These are phyloP conservation scores for Pachyramphus minor DNA, from an alignment of 2,113 vertebrate species.

Conservation along the genomic window DNA sequence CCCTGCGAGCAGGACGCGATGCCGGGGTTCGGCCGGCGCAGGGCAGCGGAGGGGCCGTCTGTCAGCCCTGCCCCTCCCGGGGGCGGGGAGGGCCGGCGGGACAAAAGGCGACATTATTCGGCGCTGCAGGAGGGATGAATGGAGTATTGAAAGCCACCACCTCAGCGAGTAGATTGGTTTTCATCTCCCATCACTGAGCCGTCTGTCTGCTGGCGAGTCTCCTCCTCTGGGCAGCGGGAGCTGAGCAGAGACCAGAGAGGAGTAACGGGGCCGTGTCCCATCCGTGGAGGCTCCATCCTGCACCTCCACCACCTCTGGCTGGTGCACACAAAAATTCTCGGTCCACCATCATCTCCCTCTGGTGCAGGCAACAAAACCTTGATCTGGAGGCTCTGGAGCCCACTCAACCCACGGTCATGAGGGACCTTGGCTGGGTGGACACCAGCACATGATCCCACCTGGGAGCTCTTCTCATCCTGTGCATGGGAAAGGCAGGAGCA, in stretches of 20 bases:
- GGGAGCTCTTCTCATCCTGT: not conserved
- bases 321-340: not conserved
- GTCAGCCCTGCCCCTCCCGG: conserved; percentile 78
- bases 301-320: not conserved
- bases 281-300: not conserved
- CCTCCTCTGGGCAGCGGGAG: not conserved
- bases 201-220: conserved; percentile 68
- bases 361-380: not conserved
- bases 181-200: conserved; percentile 75
- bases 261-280: accelerated
- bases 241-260: not conserved
- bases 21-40: not conserved
- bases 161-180: conserved; percentile 84
- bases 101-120: conserved; percentile 96
- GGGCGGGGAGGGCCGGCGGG: conserved; percentile 70
- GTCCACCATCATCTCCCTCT: not conserved
- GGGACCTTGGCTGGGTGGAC: not conserved
- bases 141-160: conserved; percentile 85
- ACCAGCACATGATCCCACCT: not conserved
- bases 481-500: not conserved
- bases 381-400: not conserved
- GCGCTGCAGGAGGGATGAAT: conserved; percentile 85
- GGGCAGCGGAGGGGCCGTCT: conserved; percentile 53
- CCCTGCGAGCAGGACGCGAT: not conserved
- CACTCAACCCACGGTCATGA: not conserved